Evolutionary conservation across 1,140 invertebrate genomes (phyloP).

Genomic region (Zaprionus kolodkinae): DNA sequence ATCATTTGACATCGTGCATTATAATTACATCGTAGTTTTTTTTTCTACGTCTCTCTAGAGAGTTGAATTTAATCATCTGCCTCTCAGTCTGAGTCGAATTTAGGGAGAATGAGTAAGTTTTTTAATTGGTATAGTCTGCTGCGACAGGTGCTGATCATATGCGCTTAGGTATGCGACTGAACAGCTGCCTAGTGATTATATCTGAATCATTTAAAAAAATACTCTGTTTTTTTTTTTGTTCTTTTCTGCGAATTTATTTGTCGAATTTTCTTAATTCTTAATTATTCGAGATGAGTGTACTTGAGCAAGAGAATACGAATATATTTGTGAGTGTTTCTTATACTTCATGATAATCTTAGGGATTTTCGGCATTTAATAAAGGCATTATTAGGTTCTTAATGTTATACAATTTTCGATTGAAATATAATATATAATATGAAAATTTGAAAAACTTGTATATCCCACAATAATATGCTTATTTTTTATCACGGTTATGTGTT

Average conservation of each 20-base stretch:
- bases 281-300: not conserved
- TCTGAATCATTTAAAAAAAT: not conserved
- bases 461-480: no score
- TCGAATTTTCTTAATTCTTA: not conserved
- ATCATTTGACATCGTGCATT: constrained; percentile 69
- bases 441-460: no score
- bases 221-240: not conserved
- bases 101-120: constrained; percentile 5
- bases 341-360: not conserved
- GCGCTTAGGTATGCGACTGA: not conserved
- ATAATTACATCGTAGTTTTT: constrained; percentile 64
- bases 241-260: not conserved
- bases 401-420: no score
- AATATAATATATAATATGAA: no score
- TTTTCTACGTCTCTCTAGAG: constrained; percentile 13
- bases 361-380: no score
- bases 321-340: not conserved
- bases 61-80: constrained; percentile 63
- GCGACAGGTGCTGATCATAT: constrained; percentile 8
- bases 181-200: not conserved
- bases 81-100: constrained; percentile 43
- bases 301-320: not conserved
- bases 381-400: no score
- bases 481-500: no score
- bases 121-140: constrained; percentile 20